Percentiles rank a stretch among this genome's conserved stretches.
phyloP scores from a whole-genome alignment of 2,113 vertebrate genomes.

The Oryzias javanicus region DNA sequence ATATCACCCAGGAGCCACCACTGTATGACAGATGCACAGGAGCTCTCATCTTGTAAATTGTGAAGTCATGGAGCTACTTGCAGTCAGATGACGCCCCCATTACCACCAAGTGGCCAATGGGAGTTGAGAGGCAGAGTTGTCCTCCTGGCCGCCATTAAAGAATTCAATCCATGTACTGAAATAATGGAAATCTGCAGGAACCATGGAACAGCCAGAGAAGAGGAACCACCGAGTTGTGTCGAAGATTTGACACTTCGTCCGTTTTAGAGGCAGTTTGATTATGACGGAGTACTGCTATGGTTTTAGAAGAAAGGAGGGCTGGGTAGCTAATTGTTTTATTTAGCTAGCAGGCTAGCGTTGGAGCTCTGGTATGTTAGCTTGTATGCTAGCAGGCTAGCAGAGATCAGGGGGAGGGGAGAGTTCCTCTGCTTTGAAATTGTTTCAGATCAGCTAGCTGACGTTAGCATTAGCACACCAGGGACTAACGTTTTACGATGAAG shows the following conservation, averaged over 20 bases:
- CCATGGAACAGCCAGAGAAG: slow-evolving; percentile 64
- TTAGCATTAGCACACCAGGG: slow-evolving; percentile 65
- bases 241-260: slow-evolving; percentile 32
- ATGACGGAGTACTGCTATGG: slow-evolving; percentile 43
- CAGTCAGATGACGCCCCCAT: slow-evolving; percentile 71
- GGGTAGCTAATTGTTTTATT: slow-evolving; percentile 71
- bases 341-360: slow-evolving; percentile 63
- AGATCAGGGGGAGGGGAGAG: slow-evolving; percentile 76
- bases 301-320: slow-evolving; percentile 50
- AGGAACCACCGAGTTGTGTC: slow-evolving; percentile 59
- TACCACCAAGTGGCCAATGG: slow-evolving; percentile 79
- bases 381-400: slow-evolving; percentile 65
- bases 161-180: slow-evolving; percentile 93
- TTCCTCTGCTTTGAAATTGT: slow-evolving; percentile 73
- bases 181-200: slow-evolving; percentile 84
- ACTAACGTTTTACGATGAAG: slow-evolving; percentile 56
- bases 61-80: slow-evolving; percentile 76
- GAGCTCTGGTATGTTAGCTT: slow-evolving; percentile 72
- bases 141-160: slow-evolving; percentile 98
- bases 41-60: slow-evolving; percentile 74
- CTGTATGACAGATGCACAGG: slow-evolving; percentile 64
- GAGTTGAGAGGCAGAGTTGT: slow-evolving; percentile 82
- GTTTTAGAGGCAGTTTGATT: slow-evolving; percentile 42
- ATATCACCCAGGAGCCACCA: slow-evolving; percentile 38
- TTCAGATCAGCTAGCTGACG: slow-evolving; percentile 66